These are phyloP conservation scores for Nerophis lumbriciformis DNA, from an alignment of 2,113 vertebrate genomes.

Conservation along the genomic window DNA sequence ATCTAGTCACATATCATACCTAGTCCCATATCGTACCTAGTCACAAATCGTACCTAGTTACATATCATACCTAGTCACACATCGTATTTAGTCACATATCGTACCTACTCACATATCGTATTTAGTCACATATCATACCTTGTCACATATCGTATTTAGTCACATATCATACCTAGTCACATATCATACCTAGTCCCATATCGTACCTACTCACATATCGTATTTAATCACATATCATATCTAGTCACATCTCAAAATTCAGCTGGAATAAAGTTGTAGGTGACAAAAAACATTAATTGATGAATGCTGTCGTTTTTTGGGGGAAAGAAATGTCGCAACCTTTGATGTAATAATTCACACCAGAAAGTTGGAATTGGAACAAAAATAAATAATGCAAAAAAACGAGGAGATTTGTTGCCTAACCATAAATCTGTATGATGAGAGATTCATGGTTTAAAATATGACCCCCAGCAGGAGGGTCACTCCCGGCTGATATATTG, in stretches of 20 bases:
- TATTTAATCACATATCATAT: too few relatives aligned
- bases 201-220: too few relatives aligned
- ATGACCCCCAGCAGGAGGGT: constrained; percentile 18
- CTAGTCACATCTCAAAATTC: background rate
- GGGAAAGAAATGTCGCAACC: background rate
- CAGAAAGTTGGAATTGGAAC: background rate
- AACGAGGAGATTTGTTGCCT: constrained; percentile 21
- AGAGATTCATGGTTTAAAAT: constrained; percentile 27
- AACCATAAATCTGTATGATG: background rate
- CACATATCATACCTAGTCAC: too few relatives aligned
- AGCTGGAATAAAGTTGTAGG: constrained; percentile 1
- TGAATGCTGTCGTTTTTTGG: background rate
- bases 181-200: too few relatives aligned
- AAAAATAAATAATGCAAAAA: background rate
- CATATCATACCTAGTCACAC: too few relatives aligned
- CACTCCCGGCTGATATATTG: background rate
- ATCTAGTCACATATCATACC: too few relatives aligned
- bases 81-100: too few relatives aligned
- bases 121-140: too few relatives aligned
- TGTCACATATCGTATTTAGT: too few relatives aligned
- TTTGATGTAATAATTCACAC: background rate
- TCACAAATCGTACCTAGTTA: too few relatives aligned
- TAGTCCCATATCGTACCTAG: too few relatives aligned
- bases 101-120: too few relatives aligned
- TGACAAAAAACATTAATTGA: background rate